Evolutionary conservation across 2,797 vertebrate genomes (phyloP).

Genomic region (Alosa sapidissima): DNA sequence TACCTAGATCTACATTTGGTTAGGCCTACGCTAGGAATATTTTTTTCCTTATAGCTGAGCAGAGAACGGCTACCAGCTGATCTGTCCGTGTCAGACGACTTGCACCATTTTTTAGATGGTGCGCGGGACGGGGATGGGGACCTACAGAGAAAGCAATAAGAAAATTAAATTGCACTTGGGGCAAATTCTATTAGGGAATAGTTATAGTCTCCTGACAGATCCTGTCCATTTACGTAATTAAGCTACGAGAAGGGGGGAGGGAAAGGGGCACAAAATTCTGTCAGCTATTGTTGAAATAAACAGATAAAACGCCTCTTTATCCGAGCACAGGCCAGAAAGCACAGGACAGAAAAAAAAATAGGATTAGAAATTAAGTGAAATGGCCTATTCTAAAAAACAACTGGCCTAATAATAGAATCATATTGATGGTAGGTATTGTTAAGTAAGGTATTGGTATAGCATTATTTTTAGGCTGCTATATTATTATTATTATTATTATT

Average conservation of each 20-base stretch:
- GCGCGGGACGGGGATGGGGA: constrained; percentile 63
- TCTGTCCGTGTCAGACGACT: not conserved
- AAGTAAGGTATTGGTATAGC: too few species aligned
- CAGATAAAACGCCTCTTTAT: constrained; percentile 45
- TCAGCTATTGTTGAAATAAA: constrained; percentile 24
- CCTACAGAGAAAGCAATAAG: constrained; percentile 72
- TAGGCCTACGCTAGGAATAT: not conserved
- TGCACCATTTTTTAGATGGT: not conserved
- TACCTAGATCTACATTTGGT: not conserved
- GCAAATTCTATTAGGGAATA: constrained; percentile 97
- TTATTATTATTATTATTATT: not conserved
- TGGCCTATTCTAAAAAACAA: not conserved
- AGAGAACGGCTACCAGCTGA: not conserved
- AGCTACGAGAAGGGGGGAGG: constrained; percentile 40
- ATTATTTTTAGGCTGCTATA: not conserved
- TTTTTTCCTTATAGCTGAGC: not conserved
- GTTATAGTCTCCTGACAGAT: constrained; percentile 86
- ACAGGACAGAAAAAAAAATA: not conserved
- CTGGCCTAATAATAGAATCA: not conserved
- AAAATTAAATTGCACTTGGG: constrained; percentile 99
- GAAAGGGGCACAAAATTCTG: not conserved
- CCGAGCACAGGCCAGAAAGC: not conserved
- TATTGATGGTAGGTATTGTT: too few species aligned
- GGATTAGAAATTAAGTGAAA: too few species aligned
- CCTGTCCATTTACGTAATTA: constrained; percentile 93